Evolutionary conservation across 1,140 invertebrate species (phyloP), one percentile per base, ranked within the genome.

Genomic region (Zophobas atratus): DNA sequence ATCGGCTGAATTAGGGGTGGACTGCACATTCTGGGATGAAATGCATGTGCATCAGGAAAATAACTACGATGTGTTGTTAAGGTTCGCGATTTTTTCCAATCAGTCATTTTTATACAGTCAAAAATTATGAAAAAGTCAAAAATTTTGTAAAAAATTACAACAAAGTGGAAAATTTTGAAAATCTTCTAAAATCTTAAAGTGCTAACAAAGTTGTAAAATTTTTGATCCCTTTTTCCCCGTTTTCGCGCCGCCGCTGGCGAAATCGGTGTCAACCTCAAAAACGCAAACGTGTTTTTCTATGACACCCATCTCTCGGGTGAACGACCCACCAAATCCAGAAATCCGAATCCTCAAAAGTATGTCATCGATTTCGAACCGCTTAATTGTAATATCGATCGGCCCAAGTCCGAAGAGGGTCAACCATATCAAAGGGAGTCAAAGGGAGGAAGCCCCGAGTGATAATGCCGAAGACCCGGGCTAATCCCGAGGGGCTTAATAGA

Each of bases 231-330:
- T 20, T 20, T 20, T 0, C 20, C 20, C 20, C 20, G 20, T 20
- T 20, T 20, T 20, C 20, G 20, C 20, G 20, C 20, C 20, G 20
- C 20, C 20, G 20, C 20, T 20, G 20, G 39, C 39, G 1, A 67
- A 67, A 67, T 67, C 60, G 60, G 60, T 67, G 60, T 48, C 60
- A 76, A 32, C 53, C 48, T 33, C 43, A 76, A 76, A 76, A 76
- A 51, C 48, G 60, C 75, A 4, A 63, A 56, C 57, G 57, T 53
- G 46, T 63, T 76, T 76, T 76, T 63, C 48, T 53, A 70, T 76
- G 36, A 76, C 75, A 51, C 48, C 35, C 60, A 67, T 41, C 56
- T 8, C n/a, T 39, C 57, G 35, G 60, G 38, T 67, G 38, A 43
- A 67, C 39, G 60, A 67, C 60, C 60, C n/a, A 20, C n/a, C 35